A percentile compares a stretch with the other conserved stretches of the same genome.
phyloP scores from a whole-genome alignment of 2,113 vertebrate species.

The Sinocyclocheilus maitianheensis region DNA sequence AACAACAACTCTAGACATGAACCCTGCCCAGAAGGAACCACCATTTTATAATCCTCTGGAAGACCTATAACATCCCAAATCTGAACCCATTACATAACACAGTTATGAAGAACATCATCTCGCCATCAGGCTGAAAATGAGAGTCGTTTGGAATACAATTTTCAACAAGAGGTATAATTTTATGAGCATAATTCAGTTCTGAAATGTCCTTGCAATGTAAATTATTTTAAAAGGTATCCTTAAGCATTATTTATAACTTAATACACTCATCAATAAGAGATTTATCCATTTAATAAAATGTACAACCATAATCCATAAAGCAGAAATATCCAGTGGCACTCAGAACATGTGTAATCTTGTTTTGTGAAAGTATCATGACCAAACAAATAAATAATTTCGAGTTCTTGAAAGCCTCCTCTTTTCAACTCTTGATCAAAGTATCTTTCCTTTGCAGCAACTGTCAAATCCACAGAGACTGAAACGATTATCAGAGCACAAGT shows the following conservation, averaged over 20 bases:
- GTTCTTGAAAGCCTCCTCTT: background rate
- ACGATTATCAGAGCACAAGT: conserved; percentile 3
- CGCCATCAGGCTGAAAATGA: background rate
- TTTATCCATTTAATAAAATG: background rate
- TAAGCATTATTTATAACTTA: background rate
- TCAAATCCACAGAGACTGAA: background rate
- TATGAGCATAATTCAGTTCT: background rate
- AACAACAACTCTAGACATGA: no score
- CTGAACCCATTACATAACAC: background rate
- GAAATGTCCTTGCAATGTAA: background rate
- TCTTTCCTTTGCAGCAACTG: conserved; percentile 13
- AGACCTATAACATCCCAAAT: background rate
- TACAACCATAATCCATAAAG: background rate
- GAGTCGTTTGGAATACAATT: background rate
- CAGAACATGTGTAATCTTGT: background rate
- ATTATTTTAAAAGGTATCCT: background rate
- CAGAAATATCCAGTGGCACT: background rate
- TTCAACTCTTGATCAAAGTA: conserved; percentile 2
- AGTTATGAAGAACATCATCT: background rate
- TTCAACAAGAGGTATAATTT: background rate
- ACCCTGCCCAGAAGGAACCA: no score
- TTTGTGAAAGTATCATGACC: background rate
- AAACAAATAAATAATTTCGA: background rate
- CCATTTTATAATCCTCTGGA: background rate
- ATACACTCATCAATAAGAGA: background rate